Conservation (phyloP, 1,140 invertebrate species). For the Stenopsyche tienmushanensis region DNA sequence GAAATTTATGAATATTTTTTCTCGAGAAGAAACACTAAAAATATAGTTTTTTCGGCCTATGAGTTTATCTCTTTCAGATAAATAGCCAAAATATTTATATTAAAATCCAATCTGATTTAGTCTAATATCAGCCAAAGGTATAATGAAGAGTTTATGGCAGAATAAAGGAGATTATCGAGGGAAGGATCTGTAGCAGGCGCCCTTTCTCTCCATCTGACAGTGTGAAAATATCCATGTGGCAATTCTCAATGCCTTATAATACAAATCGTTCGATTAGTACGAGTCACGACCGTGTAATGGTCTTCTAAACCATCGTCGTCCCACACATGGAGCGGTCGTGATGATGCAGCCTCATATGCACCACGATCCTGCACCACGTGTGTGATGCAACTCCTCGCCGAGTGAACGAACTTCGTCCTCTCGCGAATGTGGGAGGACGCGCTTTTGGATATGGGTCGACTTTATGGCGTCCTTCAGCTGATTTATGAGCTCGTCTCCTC, state of each 20-base stretch:
- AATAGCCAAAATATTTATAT: too few relatives aligned
- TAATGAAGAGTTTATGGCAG: too few relatives aligned
- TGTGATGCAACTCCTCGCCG: not conserved
- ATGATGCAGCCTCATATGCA: not conserved
- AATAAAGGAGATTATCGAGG: too few relatives aligned
- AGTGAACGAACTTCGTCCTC: not conserved
- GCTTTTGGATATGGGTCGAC: not conserved
- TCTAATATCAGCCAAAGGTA: too few relatives aligned
- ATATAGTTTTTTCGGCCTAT: too few relatives aligned
- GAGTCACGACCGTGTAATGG: slow-evolving; percentile 40
- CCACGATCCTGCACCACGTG: not conserved
- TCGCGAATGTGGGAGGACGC: not conserved
- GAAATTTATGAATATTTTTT: too few relatives aligned
- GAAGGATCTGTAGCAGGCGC: not conserved
- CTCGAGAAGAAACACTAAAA: too few relatives aligned
- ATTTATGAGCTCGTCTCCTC: not conserved
- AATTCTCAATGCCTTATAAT: slow-evolving; percentile 34
- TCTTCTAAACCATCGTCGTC: slow-evolving; percentile 7
- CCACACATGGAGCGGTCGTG: slow-evolving; percentile 35
- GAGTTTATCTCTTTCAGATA: too few relatives aligned
- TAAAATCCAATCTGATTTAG: too few relatives aligned
- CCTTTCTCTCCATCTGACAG: not conserved
- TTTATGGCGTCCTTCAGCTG: not conserved
- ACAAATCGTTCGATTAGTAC: slow-evolving; percentile 40
- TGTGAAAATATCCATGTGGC: slow-evolving; percentile 29